These are phyloP conservation scores for Idaea dimidiata DNA, from an alignment of 2,888 invertebrate species.

Conservation along the genomic window DNA sequence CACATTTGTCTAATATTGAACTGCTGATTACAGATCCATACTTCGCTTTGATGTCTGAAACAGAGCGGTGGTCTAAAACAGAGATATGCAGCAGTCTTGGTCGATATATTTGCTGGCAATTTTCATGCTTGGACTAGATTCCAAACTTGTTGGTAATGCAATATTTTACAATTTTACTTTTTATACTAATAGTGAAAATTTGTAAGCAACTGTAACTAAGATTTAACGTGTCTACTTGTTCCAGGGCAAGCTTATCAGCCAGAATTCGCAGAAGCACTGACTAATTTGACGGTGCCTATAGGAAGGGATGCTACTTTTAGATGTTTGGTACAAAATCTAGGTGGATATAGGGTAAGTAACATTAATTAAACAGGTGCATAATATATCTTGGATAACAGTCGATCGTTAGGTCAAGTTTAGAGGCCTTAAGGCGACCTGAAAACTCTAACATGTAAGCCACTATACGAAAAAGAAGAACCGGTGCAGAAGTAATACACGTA, in stretches of 20 bases:
- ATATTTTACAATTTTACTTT: not conserved
- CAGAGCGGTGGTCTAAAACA: slow-evolving; percentile 12
- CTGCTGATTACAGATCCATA: slow-evolving; percentile 41
- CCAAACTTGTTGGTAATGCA: slow-evolving; percentile 64
- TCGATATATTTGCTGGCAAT: slow-evolving; percentile 60
- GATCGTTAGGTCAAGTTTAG: too few species aligned
- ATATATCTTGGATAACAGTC: too few species aligned
- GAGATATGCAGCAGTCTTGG: slow-evolving; percentile 70
- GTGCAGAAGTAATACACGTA: slow-evolving; percentile 1
- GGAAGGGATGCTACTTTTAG: slow-evolving; percentile 93
- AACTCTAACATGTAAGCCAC: too few species aligned
- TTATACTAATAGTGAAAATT: not conserved
- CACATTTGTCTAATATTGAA: slow-evolving; percentile 16
- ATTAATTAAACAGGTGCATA: slow-evolving; percentile 5
- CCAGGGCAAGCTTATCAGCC: slow-evolving; percentile 89
- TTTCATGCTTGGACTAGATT: slow-evolving; percentile 68
- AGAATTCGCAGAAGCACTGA: slow-evolving; percentile 90
- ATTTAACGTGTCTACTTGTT: slow-evolving; percentile 28
- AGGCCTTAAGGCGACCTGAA: too few species aligned
- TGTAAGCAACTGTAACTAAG: slow-evolving; percentile 3
- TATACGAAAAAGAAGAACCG: too few species aligned
- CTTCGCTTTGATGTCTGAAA: slow-evolving; percentile 19
- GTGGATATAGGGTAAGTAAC: slow-evolving; percentile 89
- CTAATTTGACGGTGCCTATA: slow-evolving; percentile 91
- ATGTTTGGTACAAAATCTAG: slow-evolving; percentile 92